Conservation (phyloP, 2,888 invertebrate genomes). For the Corbicula japonica region DNA sequence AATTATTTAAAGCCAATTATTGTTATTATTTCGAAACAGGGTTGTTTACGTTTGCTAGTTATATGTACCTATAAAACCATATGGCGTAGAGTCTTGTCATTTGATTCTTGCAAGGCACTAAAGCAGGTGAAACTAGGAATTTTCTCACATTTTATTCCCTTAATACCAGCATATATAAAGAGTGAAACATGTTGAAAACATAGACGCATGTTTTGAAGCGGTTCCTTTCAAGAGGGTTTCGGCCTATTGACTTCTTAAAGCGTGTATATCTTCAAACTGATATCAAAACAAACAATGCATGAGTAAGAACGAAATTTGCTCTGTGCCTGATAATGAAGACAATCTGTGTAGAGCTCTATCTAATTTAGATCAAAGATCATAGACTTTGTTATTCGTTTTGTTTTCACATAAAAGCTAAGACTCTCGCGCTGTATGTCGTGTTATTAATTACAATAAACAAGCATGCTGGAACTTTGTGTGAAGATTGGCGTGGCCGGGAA, state of each 20-base stretch:
- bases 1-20: too few species aligned
- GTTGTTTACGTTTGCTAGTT: too few species aligned
- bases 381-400: constrained; percentile 41
- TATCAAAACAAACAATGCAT: constrained; percentile 41
- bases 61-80: too few species aligned
- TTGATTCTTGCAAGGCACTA: too few species aligned
- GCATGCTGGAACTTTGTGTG: too few species aligned
- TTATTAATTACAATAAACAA: too few species aligned
- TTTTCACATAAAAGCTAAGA: constrained; percentile 20
- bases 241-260: constrained; percentile 7
- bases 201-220: constrained; percentile 8
- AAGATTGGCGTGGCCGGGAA: too few species aligned
- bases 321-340: constrained; percentile 43
- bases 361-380: constrained; percentile 38
- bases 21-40: too few species aligned
- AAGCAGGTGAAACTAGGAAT: too few species aligned
- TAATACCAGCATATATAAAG: neutral
- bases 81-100: too few species aligned
- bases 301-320: constrained; percentile 6
- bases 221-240: neutral
- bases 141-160: too few species aligned
- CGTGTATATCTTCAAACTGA: constrained; percentile 6
- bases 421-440: too few species aligned
- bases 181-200: constrained; percentile 10
- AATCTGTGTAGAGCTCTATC: constrained; percentile 41